Base-by-base conservation (phyloP, 1,140 invertebrate species). In the Drosophila hydei region DNA sequence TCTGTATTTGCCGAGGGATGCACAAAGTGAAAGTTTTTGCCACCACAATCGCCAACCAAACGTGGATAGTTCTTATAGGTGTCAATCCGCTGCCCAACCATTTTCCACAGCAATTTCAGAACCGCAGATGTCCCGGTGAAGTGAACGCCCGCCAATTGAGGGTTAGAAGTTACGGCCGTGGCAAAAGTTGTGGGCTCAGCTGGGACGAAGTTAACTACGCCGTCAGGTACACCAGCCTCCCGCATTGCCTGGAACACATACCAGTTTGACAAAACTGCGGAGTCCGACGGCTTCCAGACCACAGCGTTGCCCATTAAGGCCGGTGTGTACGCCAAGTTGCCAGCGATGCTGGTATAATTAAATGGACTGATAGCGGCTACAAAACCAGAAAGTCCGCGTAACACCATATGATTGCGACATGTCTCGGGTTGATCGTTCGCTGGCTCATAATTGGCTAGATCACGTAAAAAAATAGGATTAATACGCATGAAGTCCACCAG, bases 331-430 rank as follows among this genome's bases (percentile, higher is more conserved):
- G 97, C 96, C 47, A 99, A 93, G 92, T 99, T 99, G 30, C 97
- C 99, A 51, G 98, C 98, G 84, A 99, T 99, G 3, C 99, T 98
- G 23, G 99, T 99, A 87, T 99, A 99, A 92, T 99, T 99, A 91
- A 99, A 99, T 0, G 99, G 99, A 68, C 98, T 97, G 3, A 99
- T 95, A 0, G 99, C 97, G 6, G 98, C 98, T 74, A 99, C 95
- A 92, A 99, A 99, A 5, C 99, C 99, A 93, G 99, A 98, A 70
- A 99, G 93, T 4, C 97, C 98, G 68, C 98, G 93, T 90, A 97
- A 97, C 40, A 96, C 92, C 92, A 98, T 94, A 1, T 94, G 95
- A 91, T 99, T 99, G 23, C 94, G 93, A 0, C 95, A 77, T 7
- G 43, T 3, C 1, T 21, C 2, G 0, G 94, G 92, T 67, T 95